Conservation (phyloP, 2,797 vertebrate species). For the Falco peregrinus region DNA sequence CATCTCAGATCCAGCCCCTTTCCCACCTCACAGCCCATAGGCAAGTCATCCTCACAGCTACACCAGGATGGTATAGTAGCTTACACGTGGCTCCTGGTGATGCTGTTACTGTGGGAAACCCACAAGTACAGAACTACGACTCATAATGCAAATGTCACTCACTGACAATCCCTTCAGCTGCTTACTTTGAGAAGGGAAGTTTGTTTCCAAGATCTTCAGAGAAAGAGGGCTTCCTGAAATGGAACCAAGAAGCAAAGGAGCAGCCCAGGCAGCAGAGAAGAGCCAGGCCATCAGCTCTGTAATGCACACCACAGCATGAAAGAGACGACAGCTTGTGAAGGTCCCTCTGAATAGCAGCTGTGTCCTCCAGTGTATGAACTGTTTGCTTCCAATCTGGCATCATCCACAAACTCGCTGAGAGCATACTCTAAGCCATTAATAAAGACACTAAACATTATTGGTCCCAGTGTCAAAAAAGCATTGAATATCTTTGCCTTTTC, state of each 20-base stretch:
- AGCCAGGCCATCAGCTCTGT: neutral
- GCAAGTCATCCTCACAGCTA: neutral
- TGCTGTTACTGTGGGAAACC: neutral
- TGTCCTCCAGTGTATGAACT: neutral
- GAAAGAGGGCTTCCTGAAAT: neutral
- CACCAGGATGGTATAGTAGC: neutral
- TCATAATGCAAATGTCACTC: neutral
- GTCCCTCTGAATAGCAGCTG: neutral
- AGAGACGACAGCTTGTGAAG: neutral
- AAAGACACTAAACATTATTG: neutral
- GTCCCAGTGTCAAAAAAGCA: neutral
- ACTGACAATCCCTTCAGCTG: neutral
- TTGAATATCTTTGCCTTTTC: neutral
- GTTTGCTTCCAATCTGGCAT: neutral
- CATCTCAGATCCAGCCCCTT: neutral
- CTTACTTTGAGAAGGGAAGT: neutral
- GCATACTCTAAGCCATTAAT: neutral
- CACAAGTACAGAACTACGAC: neutral
- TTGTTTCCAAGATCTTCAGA: neutral
- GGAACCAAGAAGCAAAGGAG: neutral
- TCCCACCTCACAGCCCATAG: neutral
- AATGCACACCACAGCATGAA: neutral
- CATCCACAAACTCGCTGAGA: accelerated
- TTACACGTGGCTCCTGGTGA: neutral
- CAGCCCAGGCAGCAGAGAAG: neutral